These are phyloP conservation scores for Laticauda colubrina DNA, from an alignment of 2,113 vertebrate genomes.

Conservation along the genomic window DNA sequence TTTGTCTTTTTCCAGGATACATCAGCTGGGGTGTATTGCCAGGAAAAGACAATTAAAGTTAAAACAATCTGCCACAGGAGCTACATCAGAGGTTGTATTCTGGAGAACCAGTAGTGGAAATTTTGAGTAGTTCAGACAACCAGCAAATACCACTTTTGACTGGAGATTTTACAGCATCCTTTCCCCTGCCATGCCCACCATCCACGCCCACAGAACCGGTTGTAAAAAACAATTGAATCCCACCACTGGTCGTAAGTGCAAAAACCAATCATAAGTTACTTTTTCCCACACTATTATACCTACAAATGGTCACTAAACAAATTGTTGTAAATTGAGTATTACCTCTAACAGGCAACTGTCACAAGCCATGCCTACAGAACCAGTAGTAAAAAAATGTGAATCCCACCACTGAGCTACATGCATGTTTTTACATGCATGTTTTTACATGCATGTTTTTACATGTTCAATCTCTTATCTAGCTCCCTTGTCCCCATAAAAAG, in stretches of 20 bases:
- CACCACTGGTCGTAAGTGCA: background rate
- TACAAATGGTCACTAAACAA: background rate
- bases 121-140: too few species aligned
- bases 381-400: too few species aligned
- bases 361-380: background rate
- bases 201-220: too few species aligned
- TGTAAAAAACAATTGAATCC: too few species aligned
- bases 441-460: background rate
- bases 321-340: background rate
- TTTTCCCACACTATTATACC: background rate
- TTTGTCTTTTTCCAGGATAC: background rate
- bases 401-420: too few species aligned
- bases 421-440: background rate
- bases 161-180: too few species aligned
- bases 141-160: too few species aligned
- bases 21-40: background rate
- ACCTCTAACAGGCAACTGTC: background rate
- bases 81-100: background rate
- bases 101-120: too few species aligned
- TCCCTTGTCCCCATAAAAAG: background rate
- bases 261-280: background rate
- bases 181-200: too few species aligned
- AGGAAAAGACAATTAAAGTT: background rate
- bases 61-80: background rate
- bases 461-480: background rate